phyloP scores from a whole-genome alignment of 1,140 invertebrate genomes.

The Temnothorax longispinosus region DNA sequence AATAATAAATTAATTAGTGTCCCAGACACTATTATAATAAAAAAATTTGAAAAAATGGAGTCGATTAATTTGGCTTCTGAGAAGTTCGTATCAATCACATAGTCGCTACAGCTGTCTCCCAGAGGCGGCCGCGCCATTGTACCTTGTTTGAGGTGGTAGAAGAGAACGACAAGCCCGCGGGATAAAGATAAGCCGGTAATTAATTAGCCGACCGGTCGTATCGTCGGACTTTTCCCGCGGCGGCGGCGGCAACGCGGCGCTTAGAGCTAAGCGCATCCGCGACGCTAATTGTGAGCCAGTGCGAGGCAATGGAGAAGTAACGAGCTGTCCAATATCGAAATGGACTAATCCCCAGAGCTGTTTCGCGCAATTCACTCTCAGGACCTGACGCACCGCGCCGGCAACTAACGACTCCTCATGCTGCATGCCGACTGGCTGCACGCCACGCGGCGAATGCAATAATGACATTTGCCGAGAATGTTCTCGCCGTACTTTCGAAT shows the following conservation, averaged over 20 bases:
- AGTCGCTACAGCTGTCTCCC: not conserved
- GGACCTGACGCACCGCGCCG: constrained; percentile 7
- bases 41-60: not conserved
- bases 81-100: not conserved
- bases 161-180: constrained; percentile 6
- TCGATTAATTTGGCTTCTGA: not conserved
- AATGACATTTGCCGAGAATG: constrained; percentile 2
- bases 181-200: constrained; percentile 65
- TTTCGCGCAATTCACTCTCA: constrained; percentile 53
- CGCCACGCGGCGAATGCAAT: not conserved
- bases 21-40: not conserved
- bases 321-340: constrained; percentile 69
- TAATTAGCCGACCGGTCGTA: constrained; percentile 65
- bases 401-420: constrained; percentile 39
- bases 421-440: not conserved
- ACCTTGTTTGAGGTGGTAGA: not conserved
- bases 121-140: constrained; percentile 44
- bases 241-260: not conserved
- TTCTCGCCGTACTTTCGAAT: not conserved
- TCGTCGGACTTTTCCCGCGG: constrained; percentile 59
- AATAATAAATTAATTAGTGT: not conserved
- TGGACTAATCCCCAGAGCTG: constrained; percentile 56
- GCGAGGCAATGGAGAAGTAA: constrained; percentile 56
- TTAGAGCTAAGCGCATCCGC: constrained; percentile 33
- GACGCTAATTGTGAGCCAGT: constrained; percentile 60